These are phyloP conservation scores for Campopleginae sp. DNA, from an alignment of 2,888 invertebrate genomes.

Conservation along the genomic window DNA sequence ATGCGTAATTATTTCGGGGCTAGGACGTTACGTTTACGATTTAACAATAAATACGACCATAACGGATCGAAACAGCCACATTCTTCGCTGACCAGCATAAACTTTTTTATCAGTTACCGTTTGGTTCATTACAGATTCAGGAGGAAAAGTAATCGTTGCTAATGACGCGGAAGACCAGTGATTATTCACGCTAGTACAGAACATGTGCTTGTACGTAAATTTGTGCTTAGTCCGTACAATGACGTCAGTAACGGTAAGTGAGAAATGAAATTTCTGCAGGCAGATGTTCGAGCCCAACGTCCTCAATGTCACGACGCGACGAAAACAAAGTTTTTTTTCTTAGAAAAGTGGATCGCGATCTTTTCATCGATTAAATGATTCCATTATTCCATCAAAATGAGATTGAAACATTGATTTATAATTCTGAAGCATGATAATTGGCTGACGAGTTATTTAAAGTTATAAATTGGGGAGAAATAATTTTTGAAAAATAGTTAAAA, in stretches of 20 bases:
- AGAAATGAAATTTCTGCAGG: slow-evolving; percentile 16
- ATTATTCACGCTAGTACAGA: neutral
- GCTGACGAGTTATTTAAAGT: no score
- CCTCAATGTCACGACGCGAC: neutral
- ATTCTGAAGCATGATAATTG: no score
- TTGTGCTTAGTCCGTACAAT: neutral
- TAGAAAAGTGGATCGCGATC: no score
- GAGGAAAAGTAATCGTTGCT: slow-evolving; percentile 6
- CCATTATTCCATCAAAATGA: no score
- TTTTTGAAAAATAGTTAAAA: no score
- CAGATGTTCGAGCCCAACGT: slow-evolving; percentile 44
- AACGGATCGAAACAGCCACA: slow-evolving; percentile 21
- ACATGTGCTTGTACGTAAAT: neutral
- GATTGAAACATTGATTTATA: no score
- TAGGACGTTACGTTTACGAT: slow-evolving; percentile 21
- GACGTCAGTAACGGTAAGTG: slow-evolving; percentile 48
- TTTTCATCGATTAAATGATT: no score
- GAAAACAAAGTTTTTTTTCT: neutral
- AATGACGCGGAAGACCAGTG: slow-evolving; percentile 44
- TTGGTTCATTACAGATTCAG: slow-evolving; percentile 13
- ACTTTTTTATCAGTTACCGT: slow-evolving; percentile 20
- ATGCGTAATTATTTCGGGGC: neutral
- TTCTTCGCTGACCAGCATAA: slow-evolving; percentile 4
- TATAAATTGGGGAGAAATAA: no score
- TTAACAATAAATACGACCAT: slow-evolving; percentile 5